Evolutionary conservation across 2,113 vertebrate species (phyloP).

Genomic region (Rhinoptilus africanus): DNA sequence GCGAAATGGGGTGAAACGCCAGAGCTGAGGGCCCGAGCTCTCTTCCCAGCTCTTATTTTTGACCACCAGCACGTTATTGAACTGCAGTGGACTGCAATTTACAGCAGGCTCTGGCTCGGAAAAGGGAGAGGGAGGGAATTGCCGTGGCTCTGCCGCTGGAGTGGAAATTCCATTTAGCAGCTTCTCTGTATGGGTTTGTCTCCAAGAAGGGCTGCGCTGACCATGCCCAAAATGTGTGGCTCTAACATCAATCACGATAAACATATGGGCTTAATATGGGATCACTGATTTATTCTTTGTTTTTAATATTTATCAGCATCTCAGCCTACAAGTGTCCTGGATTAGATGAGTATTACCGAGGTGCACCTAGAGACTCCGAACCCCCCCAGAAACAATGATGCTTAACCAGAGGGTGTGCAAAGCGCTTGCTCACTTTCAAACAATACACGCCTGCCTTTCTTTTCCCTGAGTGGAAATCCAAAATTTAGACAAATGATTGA

Average conservation of each 20-base stretch:
- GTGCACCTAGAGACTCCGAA: background rate
- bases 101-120: background rate
- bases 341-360: background rate
- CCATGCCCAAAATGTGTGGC: background rate
- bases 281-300: background rate
- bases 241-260: background rate
- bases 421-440: background rate
- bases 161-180: background rate
- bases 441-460: background rate
- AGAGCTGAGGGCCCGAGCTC: background rate
- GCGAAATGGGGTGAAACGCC: background rate
- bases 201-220: background rate
- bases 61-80: background rate
- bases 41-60: background rate
- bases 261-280: fast-evolving
- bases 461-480: background rate
- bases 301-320: background rate
- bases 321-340: background rate
- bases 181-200: background rate
- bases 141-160: background rate
- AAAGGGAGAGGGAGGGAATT: background rate
- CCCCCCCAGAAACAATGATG: background rate
- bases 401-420: background rate
- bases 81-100: background rate
- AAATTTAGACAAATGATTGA: background rate